Conservation (phyloP, 2,113 vertebrate genomes). For the Gnathonemus echidnorhynchus region DNA sequence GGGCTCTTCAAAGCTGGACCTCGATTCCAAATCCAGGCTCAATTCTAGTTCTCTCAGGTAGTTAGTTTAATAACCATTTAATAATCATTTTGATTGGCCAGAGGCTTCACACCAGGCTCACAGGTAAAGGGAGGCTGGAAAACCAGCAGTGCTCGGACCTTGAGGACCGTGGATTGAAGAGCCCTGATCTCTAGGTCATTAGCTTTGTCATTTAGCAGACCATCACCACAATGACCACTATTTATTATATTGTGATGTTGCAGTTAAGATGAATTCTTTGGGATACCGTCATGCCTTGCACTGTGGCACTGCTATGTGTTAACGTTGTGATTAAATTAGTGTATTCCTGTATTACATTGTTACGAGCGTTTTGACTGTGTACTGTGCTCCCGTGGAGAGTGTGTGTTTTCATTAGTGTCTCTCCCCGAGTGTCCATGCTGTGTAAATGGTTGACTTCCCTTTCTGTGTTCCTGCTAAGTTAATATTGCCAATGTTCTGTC, state of each 20-base stretch:
- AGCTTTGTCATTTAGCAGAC: background rate
- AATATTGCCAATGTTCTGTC: background rate
- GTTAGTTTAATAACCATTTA: too few relatives aligned
- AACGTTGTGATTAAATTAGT: background rate
- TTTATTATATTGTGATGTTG: background rate
- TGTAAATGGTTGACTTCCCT: background rate
- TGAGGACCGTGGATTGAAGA: too few relatives aligned
- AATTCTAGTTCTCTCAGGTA: too few relatives aligned
- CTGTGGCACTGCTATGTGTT: background rate
- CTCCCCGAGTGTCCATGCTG: background rate
- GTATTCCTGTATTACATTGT: background rate
- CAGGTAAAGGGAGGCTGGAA: too few relatives aligned
- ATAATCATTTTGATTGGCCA: too few relatives aligned
- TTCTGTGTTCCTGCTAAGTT: background rate
- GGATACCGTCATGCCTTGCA: background rate
- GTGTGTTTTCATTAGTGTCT: background rate
- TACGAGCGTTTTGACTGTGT: background rate
- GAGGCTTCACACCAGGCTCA: too few relatives aligned
- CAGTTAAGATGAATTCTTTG: background rate
- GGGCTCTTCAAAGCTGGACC: too few relatives aligned
- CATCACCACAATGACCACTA: background rate
- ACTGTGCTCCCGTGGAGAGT: background rate
- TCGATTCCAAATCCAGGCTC: too few relatives aligned
- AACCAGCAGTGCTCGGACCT: too few relatives aligned
- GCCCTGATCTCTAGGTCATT: background rate